phyloP scores from a whole-genome alignment of 2,888 invertebrate species.

The Drosophila barbarae region DNA sequence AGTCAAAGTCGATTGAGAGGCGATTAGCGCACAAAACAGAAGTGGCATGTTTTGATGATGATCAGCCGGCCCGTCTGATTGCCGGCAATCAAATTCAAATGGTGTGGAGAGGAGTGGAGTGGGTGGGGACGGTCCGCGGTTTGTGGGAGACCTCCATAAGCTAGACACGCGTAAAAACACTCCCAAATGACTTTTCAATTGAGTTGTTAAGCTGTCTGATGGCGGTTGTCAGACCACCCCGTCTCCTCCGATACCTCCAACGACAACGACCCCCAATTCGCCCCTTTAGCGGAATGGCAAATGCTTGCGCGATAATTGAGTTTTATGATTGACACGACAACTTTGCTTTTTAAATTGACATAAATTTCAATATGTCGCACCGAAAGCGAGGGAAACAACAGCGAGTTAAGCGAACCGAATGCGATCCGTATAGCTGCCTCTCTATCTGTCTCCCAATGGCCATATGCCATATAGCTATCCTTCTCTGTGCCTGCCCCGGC shows the following conservation, averaged over 20 bases:
- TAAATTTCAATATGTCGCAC: constrained; percentile 77
- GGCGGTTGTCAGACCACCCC: constrained; percentile 27
- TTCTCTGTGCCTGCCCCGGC: constrained; percentile 62
- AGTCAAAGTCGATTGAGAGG: constrained; percentile 64
- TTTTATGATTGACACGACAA: constrained; percentile 76
- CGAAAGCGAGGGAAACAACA: constrained; percentile 36
- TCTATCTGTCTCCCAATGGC: constrained; percentile 35
- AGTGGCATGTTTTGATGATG: constrained; percentile 72
- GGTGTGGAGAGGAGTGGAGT: constrained; percentile 33
- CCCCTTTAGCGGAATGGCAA: constrained; percentile 25
- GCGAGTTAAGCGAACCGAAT: constrained; percentile 43
- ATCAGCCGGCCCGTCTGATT: constrained; percentile 65
- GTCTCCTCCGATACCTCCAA: background rate
- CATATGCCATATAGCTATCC: constrained; percentile 6
- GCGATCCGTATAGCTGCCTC: constrained; percentile 23
- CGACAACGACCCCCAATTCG: constrained; percentile 11
- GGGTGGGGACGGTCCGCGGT: constrained; percentile 4
- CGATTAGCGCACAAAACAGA: constrained; percentile 72
- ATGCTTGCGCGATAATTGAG: constrained; percentile 65
- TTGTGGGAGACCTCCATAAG: constrained; percentile 29
- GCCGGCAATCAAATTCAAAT: constrained; percentile 74
- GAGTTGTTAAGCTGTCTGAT: constrained; percentile 62
- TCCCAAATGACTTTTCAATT: constrained; percentile 67
- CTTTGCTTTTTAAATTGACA: constrained; percentile 76
- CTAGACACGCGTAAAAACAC: constrained; percentile 68